Evolutionary conservation across 1,140 invertebrate species (phyloP).

Genomic region (Tenebrio molitor): DNA sequence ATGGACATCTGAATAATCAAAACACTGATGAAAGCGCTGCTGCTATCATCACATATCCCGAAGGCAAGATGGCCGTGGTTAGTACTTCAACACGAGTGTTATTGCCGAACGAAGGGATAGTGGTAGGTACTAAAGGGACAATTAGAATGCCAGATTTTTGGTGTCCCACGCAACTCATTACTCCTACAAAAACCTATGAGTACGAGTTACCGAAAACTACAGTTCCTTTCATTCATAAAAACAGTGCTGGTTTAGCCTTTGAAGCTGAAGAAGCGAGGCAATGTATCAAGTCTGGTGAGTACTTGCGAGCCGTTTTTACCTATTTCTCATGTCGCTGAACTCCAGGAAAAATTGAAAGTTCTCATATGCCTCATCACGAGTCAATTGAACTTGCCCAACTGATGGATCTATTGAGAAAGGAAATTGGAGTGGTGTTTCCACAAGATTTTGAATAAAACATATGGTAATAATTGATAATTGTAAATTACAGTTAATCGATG

Average conservation of each 20-base stretch:
- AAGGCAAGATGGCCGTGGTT: slow-evolving; percentile 76
- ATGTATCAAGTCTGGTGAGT: slow-evolving; percentile 75
- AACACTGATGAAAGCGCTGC: slow-evolving; percentile 79
- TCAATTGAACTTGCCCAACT: slow-evolving; percentile 75
- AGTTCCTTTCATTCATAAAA: slow-evolving; percentile 72
- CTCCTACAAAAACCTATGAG: slow-evolving; percentile 49
- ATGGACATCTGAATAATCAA: slow-evolving; percentile 76
- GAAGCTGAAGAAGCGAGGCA: slow-evolving; percentile 80
- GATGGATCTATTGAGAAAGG: slow-evolving; percentile 75
- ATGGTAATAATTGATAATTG: too few relatives aligned
- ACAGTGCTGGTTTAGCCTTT: slow-evolving; percentile 80
- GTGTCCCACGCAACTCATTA: slow-evolving; percentile 65
- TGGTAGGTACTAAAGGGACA: slow-evolving; percentile 78
- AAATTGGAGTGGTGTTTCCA: slow-evolving; percentile 76
- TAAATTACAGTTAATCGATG: too few relatives aligned
- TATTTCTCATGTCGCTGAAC: slow-evolving; percentile 42
- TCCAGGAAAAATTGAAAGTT: slow-evolving; percentile 74
- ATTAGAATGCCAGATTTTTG: slow-evolving; percentile 74
- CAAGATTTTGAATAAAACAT: slow-evolving; percentile 66
- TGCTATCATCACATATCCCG: slow-evolving; percentile 75
- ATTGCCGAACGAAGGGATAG: slow-evolving; percentile 76
- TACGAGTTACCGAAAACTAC: slow-evolving; percentile 58
- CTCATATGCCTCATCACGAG: slow-evolving; percentile 72
- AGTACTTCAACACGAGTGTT: slow-evolving; percentile 68
- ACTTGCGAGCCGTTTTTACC: not conserved